Base-by-base conservation (phyloP, 2,888 invertebrate species). In the Xestia sexstrigata region DNA sequence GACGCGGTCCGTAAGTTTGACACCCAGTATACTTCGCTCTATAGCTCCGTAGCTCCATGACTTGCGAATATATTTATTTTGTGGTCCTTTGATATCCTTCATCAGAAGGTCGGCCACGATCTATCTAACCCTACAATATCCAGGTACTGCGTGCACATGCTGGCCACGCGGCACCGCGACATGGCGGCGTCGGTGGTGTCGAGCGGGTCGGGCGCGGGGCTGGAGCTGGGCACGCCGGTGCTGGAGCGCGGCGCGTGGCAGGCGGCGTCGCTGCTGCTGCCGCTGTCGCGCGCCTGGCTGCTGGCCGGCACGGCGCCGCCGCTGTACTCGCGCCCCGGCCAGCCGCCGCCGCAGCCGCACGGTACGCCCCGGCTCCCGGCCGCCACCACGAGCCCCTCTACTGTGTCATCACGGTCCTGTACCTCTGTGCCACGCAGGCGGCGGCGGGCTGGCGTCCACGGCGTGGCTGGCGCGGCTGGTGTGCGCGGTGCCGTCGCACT, bases 211-310 rank as follows among this genome's bases (percentile, higher is more conserved):
- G 94, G 93, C 45, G 95, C 96, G 23, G 97, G 97, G 45, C 96
- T 98, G 83, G 98, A 98, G 92, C 96, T 98, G 87, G 97, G 97
- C 74, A 98, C 98, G 62, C 98, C 98, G 0, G 98, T 98, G 97
- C 91, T 96, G 86, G 93, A 94, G 91, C 94, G 95, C 96, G 97
- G 93, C 81, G 80, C 92, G 8, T 90, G 92, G 90, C 89, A 81
- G 88, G 86, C 85, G 5, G 87, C 83, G 87, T 87, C 67, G 90
- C 92, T 68, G 79, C 85, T 97, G 97, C 95, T 98, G 94, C 97
- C 97, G 87, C 76, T 97, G 49, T 98, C 98, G 71, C 97, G 97
- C 84, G 98, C 98, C 23, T 98, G 98, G 98, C 95, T 98, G 70
- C 92, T 98, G 84, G 97, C 98, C 0, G 97, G 97, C 77, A 97